Evolutionary conservation across 2,888 invertebrate species (phyloP), one percentile per base, ranked within the genome.

Genomic region (Dendrolimus houi): DNA sequence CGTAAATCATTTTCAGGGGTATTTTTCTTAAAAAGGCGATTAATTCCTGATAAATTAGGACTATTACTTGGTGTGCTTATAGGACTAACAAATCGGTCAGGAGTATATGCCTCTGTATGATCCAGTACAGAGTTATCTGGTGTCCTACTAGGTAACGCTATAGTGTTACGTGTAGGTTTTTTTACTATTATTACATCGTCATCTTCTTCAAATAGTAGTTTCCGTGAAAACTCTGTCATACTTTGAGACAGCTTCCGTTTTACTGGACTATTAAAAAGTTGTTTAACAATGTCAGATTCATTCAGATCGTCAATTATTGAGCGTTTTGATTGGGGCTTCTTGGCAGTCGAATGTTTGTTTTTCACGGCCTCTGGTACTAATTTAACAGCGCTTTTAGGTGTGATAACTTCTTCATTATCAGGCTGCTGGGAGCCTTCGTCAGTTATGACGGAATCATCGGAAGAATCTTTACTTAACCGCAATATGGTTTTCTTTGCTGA

Each of bases 221-320:
- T 80, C 14, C 77, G 69, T 2, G 84, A 85, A 63, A 84, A 87
- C 59, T 90, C 87, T 0, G 79, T 83, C 83, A 91, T 89, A 55
- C 91, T 91, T 55, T 81, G 87, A 1, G 91, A 91, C n/a, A 91
- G 68, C 59, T 90, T 91, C 57, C 91, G 72, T 57, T 89, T 91
- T 0, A 91, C 90, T 0, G 91, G 91, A 60, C 89, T 91, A 62
- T 79, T 85, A 69, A 91, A 91, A 53, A 91, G 66, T 56, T 87
- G 81, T 62, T 89, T 87, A 2, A 86, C 83, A 10, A 88, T 76
- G 56, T 85, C 85, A 0, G 88, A 89, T 14, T 81, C 81, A 64
- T 87, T 75, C 9, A 91, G 66, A 47, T 85, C 74, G 65, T 91
- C 91, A 55, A 91, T 91, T 2, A 91, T 79, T 2, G 85, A 81